Base-by-base conservation (phyloP, 2,113 vertebrate genomes). In the Tragelaphus buxtoni region DNA sequence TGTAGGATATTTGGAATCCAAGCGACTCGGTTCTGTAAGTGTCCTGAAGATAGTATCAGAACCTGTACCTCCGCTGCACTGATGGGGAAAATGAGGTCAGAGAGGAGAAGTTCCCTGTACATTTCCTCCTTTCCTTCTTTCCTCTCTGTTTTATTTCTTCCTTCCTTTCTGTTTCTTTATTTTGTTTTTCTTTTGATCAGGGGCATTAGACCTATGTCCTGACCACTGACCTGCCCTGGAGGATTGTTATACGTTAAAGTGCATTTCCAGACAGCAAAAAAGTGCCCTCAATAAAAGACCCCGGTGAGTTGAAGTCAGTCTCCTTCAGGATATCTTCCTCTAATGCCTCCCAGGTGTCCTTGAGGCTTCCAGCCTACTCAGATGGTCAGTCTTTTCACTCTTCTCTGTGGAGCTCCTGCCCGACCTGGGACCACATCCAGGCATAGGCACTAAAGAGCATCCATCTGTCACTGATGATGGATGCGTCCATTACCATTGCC, bases 101-200 rank as follows among this genome's bases (percentile, higher is more conserved):
- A 49, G n/a, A 56, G 9, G 53, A 61, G n/a, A 16, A 32, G 26
- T 51, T 72, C 53, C 51, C 63, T 51, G 1, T 4, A 6, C 22
- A 4, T 39, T 72, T 74, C 4, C 4, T 35, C 24, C 20, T 2
- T 49, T 9, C 9, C 9, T 7, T 13, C 35, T 7, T 55, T 30
- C 14, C 13, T 65, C 42, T 7, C 49, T 30, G 10, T 28, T 1
- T 24, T 30, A 4, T 14, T 32, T 7, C 12, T 22, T 18, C 16
- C 18, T 83, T 30, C 0, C 24, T 16, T 4, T 32, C 5, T 1
- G 1, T 20, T 6, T 2, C 10, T 60, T 63, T 51, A 7, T 80
- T 53, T n/a, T 53, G 32, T n/a, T 20, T 47, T 42, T 42, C n/a
- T 45, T 24, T 42, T 13, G 32, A 22, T 56, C 72, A 79, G 28